These are phyloP conservation scores for Mystacides longicornis DNA, from an alignment of 2,888 invertebrate genomes.

Conservation along the genomic window DNA sequence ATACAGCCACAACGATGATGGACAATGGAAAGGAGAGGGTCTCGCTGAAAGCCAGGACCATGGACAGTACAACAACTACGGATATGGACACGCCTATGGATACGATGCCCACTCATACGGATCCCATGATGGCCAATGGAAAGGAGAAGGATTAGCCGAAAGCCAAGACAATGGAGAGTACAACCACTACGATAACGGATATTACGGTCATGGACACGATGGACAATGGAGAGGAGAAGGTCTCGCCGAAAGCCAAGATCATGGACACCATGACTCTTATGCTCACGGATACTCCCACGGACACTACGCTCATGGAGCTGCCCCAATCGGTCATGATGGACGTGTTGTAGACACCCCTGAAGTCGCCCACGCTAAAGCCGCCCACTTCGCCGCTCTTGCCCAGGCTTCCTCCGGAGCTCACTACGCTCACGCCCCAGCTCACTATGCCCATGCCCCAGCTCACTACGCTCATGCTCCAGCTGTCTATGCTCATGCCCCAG, in stretches of 20 bases:
- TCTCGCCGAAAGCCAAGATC: slow-evolving; percentile 2
- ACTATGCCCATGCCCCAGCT: background rate
- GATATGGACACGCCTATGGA: slow-evolving; percentile 9
- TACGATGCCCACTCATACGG: slow-evolving; percentile 9
- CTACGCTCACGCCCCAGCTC: background rate
- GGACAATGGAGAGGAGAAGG: slow-evolving; percentile 2
- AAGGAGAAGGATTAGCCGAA: slow-evolving; percentile 16
- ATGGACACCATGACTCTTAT: background rate
- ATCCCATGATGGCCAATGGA: slow-evolving; percentile 10
- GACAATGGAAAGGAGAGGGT: slow-evolving; percentile 19
- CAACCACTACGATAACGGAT: slow-evolving; percentile 2
- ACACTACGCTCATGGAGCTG: slow-evolving; percentile 14
- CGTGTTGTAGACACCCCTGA: slow-evolving; percentile 21
- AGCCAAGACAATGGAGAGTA: slow-evolving; percentile 17
- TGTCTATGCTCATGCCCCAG: background rate
- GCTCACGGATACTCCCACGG: slow-evolving; percentile 7
- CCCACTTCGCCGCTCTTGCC: slow-evolving; percentile 18
- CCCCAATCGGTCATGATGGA: slow-evolving; percentile 16
- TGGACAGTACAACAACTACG: slow-evolving; percentile 12
- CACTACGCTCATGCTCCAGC: background rate
- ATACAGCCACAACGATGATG: slow-evolving; percentile 15
- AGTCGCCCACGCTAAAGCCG: slow-evolving; percentile 20
- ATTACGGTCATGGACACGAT: slow-evolving; percentile 3
- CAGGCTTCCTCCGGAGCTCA: background rate
- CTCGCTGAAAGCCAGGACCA: slow-evolving; percentile 17